phyloP scores from a whole-genome alignment of 2,113 vertebrate species.

The Spheniscus mendiculus region DNA sequence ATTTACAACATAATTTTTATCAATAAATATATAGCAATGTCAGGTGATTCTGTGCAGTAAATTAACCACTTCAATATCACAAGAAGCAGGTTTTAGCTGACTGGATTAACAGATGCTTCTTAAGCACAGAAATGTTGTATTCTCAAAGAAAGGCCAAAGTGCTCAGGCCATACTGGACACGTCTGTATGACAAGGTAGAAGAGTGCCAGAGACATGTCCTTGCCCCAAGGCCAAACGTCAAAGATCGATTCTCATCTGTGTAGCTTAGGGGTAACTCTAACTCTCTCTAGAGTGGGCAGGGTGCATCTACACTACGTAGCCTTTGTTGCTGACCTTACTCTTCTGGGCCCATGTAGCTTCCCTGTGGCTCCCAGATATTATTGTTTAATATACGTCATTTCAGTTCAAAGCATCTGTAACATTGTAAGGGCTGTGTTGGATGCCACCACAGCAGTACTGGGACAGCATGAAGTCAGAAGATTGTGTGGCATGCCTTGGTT shows the following conservation, averaged over 20 bases:
- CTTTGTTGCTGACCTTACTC: background rate
- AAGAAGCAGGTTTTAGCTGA: background rate
- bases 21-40: background rate
- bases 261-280: background rate
- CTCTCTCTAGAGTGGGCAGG: background rate
- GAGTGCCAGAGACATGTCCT: background rate
- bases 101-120: background rate
- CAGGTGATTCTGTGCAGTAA: background rate
- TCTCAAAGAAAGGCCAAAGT: background rate
- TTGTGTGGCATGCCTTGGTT: background rate
- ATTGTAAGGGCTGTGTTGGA: background rate
- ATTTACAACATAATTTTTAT: background rate
- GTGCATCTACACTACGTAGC: accelerated
- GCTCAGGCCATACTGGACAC: background rate
- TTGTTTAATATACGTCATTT: background rate
- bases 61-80: background rate
- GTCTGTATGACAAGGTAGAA: background rate
- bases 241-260: background rate
- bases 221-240: background rate
- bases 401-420: background rate
- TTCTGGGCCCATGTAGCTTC: background rate
- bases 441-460: background rate
- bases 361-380: background rate
- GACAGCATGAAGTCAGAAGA: background rate
- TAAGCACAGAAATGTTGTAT: background rate